These are phyloP conservation scores for Bryconaethiops microstoma DNA, from an alignment of 2,797 vertebrate genomes.

Conservation along the genomic window DNA sequence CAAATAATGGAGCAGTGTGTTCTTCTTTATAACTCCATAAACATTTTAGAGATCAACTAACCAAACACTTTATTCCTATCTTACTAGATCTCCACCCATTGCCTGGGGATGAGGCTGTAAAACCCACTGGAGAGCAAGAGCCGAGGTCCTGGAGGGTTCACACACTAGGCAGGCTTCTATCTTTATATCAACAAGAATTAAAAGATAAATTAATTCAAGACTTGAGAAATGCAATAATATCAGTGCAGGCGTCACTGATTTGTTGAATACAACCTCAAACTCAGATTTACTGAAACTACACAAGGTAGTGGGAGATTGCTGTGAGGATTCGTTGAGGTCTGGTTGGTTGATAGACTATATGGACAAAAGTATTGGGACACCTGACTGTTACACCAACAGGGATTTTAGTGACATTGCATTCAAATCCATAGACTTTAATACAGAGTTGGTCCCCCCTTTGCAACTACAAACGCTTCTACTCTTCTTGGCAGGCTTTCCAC, in stretches of 20 bases:
- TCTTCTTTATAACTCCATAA: constrained; percentile 29
- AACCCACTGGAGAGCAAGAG: neutral
- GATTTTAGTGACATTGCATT: no score
- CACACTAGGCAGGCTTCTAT: constrained; percentile 42
- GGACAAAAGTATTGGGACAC: no score
- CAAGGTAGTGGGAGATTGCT: neutral
- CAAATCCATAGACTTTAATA: no score
- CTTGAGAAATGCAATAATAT: neutral
- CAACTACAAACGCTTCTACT: no score
- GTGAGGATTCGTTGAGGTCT: neutral
- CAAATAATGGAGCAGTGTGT: neutral
- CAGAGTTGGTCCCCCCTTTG: no score
- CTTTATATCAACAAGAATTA: neutral
- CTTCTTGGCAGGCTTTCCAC: no score
- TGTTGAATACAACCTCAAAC: no score
- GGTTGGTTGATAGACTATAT: no score
- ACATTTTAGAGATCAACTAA: neutral
- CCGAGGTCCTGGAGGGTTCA: constrained; percentile 43
- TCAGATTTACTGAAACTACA: neutral
- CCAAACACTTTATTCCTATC: constrained; percentile 15
- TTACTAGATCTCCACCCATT: constrained; percentile 2
- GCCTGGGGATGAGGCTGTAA: constrained; percentile 12
- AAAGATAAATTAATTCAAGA: neutral
- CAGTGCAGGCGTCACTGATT: neutral
- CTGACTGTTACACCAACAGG: no score